phyloP scores from a whole-genome alignment of 2,888 invertebrate species.

The Hybos culiciformis region DNA sequence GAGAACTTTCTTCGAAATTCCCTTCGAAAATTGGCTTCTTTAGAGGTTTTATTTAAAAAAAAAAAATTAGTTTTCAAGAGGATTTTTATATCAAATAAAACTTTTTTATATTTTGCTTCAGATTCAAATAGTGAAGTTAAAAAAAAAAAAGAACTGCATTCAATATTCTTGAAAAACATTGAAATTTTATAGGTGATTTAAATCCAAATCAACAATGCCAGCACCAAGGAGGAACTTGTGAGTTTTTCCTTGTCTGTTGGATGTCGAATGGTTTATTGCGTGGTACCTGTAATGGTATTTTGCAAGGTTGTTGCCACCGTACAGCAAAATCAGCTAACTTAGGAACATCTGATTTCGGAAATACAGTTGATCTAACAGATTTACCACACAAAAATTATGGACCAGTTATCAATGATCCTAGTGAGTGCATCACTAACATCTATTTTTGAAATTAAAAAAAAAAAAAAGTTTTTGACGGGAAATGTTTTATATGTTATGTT shows the following conservation, averaged over 20 bases:
- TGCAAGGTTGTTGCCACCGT: constrained; percentile 79
- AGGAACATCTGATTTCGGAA: constrained; percentile 51
- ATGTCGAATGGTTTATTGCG: constrained; percentile 76
- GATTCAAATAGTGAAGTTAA: no score
- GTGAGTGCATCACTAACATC: constrained; percentile 48
- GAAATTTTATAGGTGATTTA: constrained; percentile 27
- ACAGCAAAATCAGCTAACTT: constrained; percentile 51
- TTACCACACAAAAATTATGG: constrained; percentile 47
- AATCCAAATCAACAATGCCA: constrained; percentile 34
- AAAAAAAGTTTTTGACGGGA: background rate
- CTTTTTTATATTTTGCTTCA: no score
- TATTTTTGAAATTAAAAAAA: no score
- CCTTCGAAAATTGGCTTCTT: no score
- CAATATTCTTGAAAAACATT: background rate
- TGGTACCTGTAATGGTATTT: constrained; percentile 66
- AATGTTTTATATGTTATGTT: no score
- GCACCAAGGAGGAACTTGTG: constrained; percentile 60
- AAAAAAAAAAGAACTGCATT: no score
- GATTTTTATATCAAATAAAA: no score
- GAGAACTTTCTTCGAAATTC: no score
- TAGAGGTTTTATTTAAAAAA: no score
- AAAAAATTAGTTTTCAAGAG: no score
- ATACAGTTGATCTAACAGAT: constrained; percentile 47
- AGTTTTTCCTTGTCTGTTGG: constrained; percentile 87
- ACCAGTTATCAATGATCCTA: constrained; percentile 63